Percentiles rank a stretch among this genome's conserved stretches.
Evolutionary conservation across 2,888 invertebrate genomes (phyloP).

Genomic region (Saturnia japonica): DNA sequence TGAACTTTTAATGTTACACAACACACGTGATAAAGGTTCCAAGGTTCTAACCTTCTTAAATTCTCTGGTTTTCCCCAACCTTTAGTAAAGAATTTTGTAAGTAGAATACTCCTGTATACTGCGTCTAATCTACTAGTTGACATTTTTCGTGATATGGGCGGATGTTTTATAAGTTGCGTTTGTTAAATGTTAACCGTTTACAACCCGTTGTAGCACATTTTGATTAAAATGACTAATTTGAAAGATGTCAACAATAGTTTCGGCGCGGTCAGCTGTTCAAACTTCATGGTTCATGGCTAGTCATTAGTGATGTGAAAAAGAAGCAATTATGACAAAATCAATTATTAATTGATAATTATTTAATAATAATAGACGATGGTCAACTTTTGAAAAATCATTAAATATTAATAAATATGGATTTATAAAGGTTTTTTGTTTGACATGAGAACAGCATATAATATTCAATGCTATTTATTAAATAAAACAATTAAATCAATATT

Average conservation of each 20-base stretch:
- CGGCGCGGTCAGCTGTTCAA: slow-evolving; percentile 21
- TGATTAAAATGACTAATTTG: slow-evolving; percentile 37
- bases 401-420: no score
- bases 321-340: no score
- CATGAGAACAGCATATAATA: no score
- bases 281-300: no score
- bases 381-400: no score
- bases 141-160: slow-evolving; percentile 64
- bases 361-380: no score
- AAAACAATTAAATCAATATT: no score
- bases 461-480: no score
- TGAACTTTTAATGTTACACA: slow-evolving; percentile 37
- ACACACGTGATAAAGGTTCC: slow-evolving; percentile 27
- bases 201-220: slow-evolving; percentile 51
- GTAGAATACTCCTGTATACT: slow-evolving; percentile 91
- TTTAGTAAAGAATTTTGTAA: slow-evolving; percentile 96
- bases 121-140: slow-evolving; percentile 86
- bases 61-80: slow-evolving; percentile 98
- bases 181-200: slow-evolving; percentile 28
- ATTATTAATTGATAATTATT: no score
- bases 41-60: slow-evolving; percentile 86
- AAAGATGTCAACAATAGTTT: slow-evolving; percentile 38
- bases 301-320: no score
- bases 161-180: slow-evolving; percentile 23
- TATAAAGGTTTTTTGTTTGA: no score